Evolutionary conservation across 2,797 vertebrate genomes (phyloP), one percentile per base, ranked within the genome.

Genomic region (Apogon talboti): DNA sequence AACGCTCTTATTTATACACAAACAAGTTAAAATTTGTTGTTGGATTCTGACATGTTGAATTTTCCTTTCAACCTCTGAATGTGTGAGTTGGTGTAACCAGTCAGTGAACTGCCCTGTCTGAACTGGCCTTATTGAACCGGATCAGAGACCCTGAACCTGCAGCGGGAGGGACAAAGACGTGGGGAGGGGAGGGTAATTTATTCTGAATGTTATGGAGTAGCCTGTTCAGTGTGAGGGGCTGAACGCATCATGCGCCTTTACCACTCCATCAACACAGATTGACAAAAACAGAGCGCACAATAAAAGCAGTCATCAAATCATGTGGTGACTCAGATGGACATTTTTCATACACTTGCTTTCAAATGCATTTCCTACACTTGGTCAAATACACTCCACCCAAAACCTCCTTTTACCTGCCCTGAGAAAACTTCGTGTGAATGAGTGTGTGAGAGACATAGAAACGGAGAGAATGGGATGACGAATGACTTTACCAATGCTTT

Each of bases 141-240:
- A 85, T 83, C 78, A 76, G 74, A 81, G 66, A 76, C 78, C 75
- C 81, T 70, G 46, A 68, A 67, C 76, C 82, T 85, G 70, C 44
- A 21, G 74, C 1, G 60, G 81, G 83, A 66, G 68, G 66, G 48
- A 28, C 6, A 66, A 40, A 21, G 4, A 75, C 52, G 66, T 52
- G 57, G 69, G 61, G 47, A 38, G 13, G 3, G 35, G 66, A 14
- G 72, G 58, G 66, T 51, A 33, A 83, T 71, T 81, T 86, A 70
- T 85, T 90, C 88, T 93, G 93, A 94, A 93, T 93, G 92, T 94
- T 91, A 88, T 82, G 80, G 84, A 92, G 90, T 81, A 83, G 76
- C 70, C 68, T 87, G 90, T 92, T 91, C 90, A 87, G 87, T 81
- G 77, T 71, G 82, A 87, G 75, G 60, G 79, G 80, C 87, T 89